Evolutionary conservation across 2,113 vertebrate species (phyloP).

Genomic region (Chrysochloris asiatica): DNA sequence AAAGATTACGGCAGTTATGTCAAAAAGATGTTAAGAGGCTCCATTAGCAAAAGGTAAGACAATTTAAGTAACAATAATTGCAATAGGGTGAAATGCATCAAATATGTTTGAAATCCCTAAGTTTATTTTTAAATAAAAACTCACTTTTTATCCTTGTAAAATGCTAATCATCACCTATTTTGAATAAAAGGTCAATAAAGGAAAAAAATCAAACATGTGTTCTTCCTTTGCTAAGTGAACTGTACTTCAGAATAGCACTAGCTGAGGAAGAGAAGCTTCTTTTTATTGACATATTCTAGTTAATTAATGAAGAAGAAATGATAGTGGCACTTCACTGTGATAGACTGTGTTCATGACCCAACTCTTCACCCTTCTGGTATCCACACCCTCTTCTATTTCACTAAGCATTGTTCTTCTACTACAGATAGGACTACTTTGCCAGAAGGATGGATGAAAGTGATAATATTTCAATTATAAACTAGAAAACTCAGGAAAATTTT

Average conservation of each 20-base stretch:
- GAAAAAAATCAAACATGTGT: background rate
- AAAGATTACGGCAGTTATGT: background rate
- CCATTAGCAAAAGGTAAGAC: background rate
- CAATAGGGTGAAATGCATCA: background rate
- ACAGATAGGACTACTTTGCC: background rate
- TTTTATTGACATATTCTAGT: background rate
- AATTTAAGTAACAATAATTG: constrained; percentile 10
- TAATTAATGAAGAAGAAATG: constrained; percentile 5
- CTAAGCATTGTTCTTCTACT: background rate
- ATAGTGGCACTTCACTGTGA: background rate
- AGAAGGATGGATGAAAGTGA: background rate
- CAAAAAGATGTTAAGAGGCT: background rate
- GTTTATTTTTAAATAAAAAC: background rate
- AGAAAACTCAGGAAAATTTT: background rate
- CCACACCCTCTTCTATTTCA: background rate
- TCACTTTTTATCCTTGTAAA: background rate
- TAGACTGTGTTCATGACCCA: background rate
- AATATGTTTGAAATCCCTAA: background rate
- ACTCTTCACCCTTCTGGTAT: background rate
- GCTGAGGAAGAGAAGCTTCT: background rate
- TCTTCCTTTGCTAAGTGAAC: background rate
- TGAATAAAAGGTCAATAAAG: background rate
- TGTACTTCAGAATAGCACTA: background rate
- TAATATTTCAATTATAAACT: background rate
- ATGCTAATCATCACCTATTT: background rate